Conservation (phyloP, 2,888 invertebrate genomes). For the Loripinus fragilis region DNA sequence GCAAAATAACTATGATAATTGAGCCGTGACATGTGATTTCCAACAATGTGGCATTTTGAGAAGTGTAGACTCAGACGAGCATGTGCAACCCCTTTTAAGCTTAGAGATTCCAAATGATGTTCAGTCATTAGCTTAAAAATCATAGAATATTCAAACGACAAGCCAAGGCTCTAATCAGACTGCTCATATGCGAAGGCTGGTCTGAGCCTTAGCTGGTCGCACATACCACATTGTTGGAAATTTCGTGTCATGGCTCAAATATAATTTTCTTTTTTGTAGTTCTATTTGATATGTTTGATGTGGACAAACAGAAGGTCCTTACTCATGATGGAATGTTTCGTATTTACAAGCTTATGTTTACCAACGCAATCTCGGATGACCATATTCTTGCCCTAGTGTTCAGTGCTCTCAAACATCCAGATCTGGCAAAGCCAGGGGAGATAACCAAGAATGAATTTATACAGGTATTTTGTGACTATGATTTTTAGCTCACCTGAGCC, state of each 20-base stretch:
- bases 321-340: conserved; percentile 74
- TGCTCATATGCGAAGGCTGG: no score
- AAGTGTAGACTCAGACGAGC: no score
- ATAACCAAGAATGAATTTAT: conserved; percentile 69
- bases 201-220: no score
- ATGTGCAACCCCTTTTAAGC: no score
- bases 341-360: conserved; percentile 69
- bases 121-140: no score
- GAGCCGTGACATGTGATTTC: no score
- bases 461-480: conserved; percentile 33
- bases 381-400: conserved; percentile 72
- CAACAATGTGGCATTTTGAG: no score
- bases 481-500: no score
- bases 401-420: conserved; percentile 65
- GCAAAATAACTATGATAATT: neutral
- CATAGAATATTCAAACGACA: no score
- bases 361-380: conserved; percentile 68
- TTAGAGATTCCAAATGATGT: no score
- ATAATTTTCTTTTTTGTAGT: conserved; percentile 46
- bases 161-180: no score
- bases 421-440: conserved; percentile 65
- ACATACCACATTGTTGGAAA: no score
- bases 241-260: neutral
- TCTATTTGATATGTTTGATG: conserved; percentile 73
- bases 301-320: conserved; percentile 63